These are phyloP conservation scores for Microtus montanus DNA, from an alignment of 2,113 vertebrate genomes.

Conservation along the genomic window DNA sequence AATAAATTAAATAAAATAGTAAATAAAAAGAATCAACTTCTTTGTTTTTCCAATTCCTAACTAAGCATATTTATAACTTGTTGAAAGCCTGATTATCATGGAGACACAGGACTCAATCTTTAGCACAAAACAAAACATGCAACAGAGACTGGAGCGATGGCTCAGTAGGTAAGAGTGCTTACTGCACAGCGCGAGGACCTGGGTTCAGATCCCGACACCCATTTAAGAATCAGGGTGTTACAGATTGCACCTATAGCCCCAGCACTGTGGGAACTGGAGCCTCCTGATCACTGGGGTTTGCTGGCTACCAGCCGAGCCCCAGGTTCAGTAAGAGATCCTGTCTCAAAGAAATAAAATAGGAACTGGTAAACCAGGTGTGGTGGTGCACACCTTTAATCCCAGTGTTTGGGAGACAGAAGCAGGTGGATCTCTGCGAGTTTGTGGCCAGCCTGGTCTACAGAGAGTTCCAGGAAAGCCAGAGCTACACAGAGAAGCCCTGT, in stretches of 20 bases:
- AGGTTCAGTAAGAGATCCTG: not conserved
- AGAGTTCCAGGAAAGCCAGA: no score
- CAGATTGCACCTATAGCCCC: no score
- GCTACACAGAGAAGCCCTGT: no score
- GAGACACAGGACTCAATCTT: not conserved
- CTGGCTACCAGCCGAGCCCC: not conserved
- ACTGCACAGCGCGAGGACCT: not conserved
- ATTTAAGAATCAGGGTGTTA: not conserved
- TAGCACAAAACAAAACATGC: not conserved
- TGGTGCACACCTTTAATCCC: no score
- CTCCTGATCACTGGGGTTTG: not conserved
- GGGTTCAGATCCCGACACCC: not conserved
- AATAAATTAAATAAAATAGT: not conserved
- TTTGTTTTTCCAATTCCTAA: not conserved
- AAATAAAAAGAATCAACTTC: not conserved
- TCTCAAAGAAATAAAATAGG: not conserved
- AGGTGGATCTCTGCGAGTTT: no score
- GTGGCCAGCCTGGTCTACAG: no score
- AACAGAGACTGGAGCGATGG: not conserved
- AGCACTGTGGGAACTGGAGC: not conserved
- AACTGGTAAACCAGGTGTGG: no score
- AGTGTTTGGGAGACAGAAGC: no score
- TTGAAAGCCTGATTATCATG: not conserved
- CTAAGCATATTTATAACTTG: not conserved
- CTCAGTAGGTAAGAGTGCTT: not conserved